A percentile compares a stretch with the other conserved stretches of the same genome.
Evolutionary conservation across 2,888 invertebrate species (phyloP).

Genomic region (Oegoconia quadripuncta): DNA sequence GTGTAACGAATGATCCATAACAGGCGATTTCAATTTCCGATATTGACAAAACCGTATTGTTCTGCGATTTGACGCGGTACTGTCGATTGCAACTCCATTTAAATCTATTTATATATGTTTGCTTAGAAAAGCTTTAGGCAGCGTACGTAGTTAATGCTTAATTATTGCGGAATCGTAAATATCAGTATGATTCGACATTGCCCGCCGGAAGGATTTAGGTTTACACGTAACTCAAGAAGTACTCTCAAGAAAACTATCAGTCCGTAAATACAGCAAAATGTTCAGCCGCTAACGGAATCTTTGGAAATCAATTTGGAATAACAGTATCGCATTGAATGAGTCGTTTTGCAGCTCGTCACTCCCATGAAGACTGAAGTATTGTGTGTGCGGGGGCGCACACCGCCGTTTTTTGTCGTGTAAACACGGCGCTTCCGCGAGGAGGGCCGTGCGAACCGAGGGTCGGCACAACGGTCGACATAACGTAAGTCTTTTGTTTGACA

Average conservation of each 20-base stretch:
- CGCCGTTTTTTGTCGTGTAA: conserved; percentile 54
- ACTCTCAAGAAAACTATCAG: too few relatives aligned
- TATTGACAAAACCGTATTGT: too few relatives aligned
- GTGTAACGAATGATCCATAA: background rate
- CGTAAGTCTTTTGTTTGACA: conserved; percentile 61
- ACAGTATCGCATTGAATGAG: conserved; percentile 2
- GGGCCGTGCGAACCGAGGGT: conserved; percentile 69
- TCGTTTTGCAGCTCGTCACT: conserved; percentile 5
- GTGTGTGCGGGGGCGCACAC: conserved; percentile 48
- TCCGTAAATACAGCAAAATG: too few relatives aligned
- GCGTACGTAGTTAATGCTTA: too few relatives aligned
- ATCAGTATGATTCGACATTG: background rate
- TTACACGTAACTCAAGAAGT: background rate
- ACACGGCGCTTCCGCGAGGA: conserved; percentile 59
- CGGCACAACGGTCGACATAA: conserved; percentile 49
- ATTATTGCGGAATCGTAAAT: too few relatives aligned
- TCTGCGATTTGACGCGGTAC: background rate
- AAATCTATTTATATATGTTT: too few relatives aligned
- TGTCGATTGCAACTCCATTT: too few relatives aligned
- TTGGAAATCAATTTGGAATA: conserved; percentile 7
- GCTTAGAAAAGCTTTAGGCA: too few relatives aligned
- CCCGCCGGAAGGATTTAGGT: background rate
- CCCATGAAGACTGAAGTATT: conserved; percentile 38
- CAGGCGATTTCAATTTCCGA: too few relatives aligned
- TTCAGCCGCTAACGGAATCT: too few relatives aligned